Base-by-base conservation (phyloP, 2,888 invertebrate species). In the Drepanosiphum platanoidis region DNA sequence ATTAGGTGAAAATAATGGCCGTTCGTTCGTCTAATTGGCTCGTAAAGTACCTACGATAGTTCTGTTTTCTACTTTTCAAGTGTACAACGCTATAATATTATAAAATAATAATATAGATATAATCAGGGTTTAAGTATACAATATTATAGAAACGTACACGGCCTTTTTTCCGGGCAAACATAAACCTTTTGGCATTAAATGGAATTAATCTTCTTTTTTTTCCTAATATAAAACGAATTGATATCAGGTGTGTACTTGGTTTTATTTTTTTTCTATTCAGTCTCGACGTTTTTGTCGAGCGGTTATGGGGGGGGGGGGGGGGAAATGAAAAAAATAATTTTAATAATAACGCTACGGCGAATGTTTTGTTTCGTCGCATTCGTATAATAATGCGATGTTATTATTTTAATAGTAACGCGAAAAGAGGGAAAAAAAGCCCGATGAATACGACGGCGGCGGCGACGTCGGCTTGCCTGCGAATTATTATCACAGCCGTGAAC, bases 21-120 rank as follows among this genome's bases (percentile, higher is more conserved):
- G 64, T 68, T 68, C 22, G 22, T 36, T 34, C 68, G 22, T 68
- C 22, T 68, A 68, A 68, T 68, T 68, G 34, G 68, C 68, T 68
- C 22, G 34, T 68, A 36, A 68, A 22, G 68, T 68, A 34, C n/a
- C n/a, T n/a, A n/a, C 32, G 22, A 8, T 68, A 34, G 22, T 68
- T 34, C 15, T 18, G 15, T 32, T 66, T 66, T 32, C 15, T 15
- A 32, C 3, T 32, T 18, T n/a, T 52, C 18, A 3, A 66, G 11
- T 66, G 18, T 18, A 34, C n/a, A n/a, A n/a, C n/a, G n/a, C n/a
- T n/a, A n/a, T n/a, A n/a, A n/a, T 66, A 61, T 61, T 61, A 27
- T n/a, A 61, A n/a, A 61, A 61, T 8, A 61, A 61, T 27, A 42
- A 27, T 61, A 9, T 8, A n/a, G 27, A 61, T 61, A 27, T 5